These are phyloP conservation scores for Heliconius ethilla DNA, from an alignment of 2,888 invertebrate species.

Conservation along the genomic window DNA sequence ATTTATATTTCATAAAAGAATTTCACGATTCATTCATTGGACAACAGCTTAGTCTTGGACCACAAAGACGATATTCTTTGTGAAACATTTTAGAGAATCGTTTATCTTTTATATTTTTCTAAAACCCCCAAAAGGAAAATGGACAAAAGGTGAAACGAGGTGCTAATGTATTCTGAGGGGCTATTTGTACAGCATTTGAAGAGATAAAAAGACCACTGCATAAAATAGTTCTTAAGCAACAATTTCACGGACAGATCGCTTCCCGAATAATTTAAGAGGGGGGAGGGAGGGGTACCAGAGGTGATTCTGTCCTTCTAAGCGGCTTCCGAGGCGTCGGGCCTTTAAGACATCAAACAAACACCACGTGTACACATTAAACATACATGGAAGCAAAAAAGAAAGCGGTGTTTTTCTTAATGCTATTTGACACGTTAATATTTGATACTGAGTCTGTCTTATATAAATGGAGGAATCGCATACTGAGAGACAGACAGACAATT, in stretches of 20 bases:
- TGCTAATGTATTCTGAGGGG: conserved; percentile 39
- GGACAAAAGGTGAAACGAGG: conserved; percentile 36
- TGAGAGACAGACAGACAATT: neutral
- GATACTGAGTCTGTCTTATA: conserved; percentile 62
- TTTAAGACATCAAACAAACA: conserved; percentile 73
- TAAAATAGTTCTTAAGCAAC: conserved; percentile 64
- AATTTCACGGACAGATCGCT: conserved; percentile 65
- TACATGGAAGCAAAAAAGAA: conserved; percentile 66
- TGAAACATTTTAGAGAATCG: conserved; percentile 23
- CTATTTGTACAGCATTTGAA: conserved; percentile 41
- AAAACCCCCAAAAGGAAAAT: conserved; percentile 32
- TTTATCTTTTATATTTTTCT: conserved; percentile 27
- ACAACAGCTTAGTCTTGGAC: conserved; percentile 14
- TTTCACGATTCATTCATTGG: conserved; percentile 2
- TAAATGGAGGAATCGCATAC: conserved; percentile 69
- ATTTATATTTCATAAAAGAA: conserved; percentile 16
- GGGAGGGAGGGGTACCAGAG: conserved; percentile 42
- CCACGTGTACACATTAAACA: conserved; percentile 74
- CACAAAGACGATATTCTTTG: conserved; percentile 17
- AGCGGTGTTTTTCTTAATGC: conserved; percentile 72
- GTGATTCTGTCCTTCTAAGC: conserved; percentile 59
- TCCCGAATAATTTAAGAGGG: conserved; percentile 63
- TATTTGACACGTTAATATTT: conserved; percentile 76
- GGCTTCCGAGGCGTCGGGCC: conserved; percentile 60
- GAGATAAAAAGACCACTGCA: conserved; percentile 48